Evolutionary conservation across 1,140 invertebrate genomes (phyloP).

Genomic region (Drosophila mauritiana): DNA sequence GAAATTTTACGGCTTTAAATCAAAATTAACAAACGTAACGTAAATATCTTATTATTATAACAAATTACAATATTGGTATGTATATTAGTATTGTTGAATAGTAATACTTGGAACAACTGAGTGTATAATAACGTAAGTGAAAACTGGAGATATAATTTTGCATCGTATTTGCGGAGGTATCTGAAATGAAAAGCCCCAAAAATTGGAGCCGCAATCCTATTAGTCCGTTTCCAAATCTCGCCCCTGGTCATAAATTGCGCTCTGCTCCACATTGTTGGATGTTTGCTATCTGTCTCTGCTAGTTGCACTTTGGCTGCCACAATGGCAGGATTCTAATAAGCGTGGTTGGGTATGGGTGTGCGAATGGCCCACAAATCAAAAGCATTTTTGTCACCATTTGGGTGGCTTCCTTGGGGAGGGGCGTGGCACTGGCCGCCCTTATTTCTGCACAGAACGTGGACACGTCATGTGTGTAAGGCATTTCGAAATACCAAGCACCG

Average conservation of each 20-base stretch:
- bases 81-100: too few relatives aligned
- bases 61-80: too few relatives aligned
- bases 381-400: conserved; percentile 50
- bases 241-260: conserved; percentile 50
- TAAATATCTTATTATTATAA: too few relatives aligned
- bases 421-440: conserved; percentile 9
- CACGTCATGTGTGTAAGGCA: conserved; percentile 30
- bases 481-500: conserved; percentile 37
- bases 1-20: too few relatives aligned
- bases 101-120: too few relatives aligned
- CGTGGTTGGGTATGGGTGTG: conserved; percentile 4
- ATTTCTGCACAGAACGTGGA: conserved; percentile 22
- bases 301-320: conserved; percentile 44
- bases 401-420: conserved; percentile 23
- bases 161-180: not conserved
- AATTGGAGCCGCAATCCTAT: conserved; percentile 63
- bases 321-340: conserved; percentile 50
- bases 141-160: too few relatives aligned
- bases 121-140: too few relatives aligned
- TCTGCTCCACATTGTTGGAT: conserved; percentile 21
- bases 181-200: conserved; percentile 14
- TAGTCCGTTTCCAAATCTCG: conserved; percentile 12
- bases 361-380: conserved; percentile 37
- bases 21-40: too few relatives aligned
- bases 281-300: conserved; percentile 39